Conservation (phyloP, 2,888 invertebrate genomes). For the Dysmachus trigonus region DNA sequence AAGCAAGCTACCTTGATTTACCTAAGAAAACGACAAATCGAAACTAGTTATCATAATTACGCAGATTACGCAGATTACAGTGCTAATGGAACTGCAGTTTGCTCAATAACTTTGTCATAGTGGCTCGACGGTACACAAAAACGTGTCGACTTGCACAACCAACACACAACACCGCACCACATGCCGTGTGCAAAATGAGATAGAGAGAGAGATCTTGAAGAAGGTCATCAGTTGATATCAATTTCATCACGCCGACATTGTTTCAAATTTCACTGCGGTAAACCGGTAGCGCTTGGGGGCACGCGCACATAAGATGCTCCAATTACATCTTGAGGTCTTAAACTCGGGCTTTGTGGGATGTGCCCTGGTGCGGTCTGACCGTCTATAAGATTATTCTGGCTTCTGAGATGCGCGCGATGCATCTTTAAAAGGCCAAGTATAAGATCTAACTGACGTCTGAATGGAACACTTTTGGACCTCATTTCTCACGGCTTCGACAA, state of each 20-base stretch:
- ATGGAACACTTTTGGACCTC: not conserved
- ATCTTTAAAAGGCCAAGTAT: not conserved
- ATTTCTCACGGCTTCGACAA: not conserved
- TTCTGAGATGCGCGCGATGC: not conserved
- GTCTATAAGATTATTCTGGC: not conserved
- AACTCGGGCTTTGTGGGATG: not conserved
- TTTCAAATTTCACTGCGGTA: not conserved
- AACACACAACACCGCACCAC: not conserved
- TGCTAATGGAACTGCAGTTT: not conserved
- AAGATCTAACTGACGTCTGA: not conserved
- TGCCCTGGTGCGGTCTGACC: not conserved
- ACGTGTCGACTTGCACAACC: not conserved
- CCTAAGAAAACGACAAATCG: not conserved
- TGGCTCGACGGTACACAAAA: not conserved
- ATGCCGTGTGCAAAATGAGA: not conserved
- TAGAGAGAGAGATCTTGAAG: not conserved
- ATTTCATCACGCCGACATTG: not conserved
- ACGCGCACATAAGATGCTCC: not conserved
- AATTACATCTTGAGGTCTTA: not conserved
- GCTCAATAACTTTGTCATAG: not conserved
- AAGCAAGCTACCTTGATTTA: not conserved
- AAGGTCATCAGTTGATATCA: not conserved
- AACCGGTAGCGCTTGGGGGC: not conserved
- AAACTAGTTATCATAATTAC: not conserved
- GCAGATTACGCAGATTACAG: not conserved